These are phyloP conservation scores for Meteorus colon DNA, from an alignment of 2,888 invertebrate genomes.

Conservation along the genomic window DNA sequence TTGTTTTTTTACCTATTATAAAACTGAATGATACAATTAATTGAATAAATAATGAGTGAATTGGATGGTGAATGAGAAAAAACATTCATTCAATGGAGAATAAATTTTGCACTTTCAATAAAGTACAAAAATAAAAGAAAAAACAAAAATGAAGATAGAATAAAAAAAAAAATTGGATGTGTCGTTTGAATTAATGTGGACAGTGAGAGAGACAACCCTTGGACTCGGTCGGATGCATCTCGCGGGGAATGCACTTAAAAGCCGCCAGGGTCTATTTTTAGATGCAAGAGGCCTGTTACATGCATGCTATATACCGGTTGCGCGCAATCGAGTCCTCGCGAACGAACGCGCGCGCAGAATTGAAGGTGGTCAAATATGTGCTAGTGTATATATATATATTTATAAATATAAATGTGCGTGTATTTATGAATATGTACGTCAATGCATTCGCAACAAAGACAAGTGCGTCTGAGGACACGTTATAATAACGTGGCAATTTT, in stretches of 20 bases:
- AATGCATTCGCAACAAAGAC: conserved; percentile 3
- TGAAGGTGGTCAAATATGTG: conserved; percentile 25
- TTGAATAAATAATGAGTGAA: background rate
- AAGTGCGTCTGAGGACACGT: background rate
- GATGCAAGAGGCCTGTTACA: conserved; percentile 51
- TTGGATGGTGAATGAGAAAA: background rate
- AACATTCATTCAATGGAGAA: background rate
- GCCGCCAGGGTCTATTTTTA: conserved; percentile 50
- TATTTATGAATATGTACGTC: conserved; percentile 27
- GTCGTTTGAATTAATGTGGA: conserved; percentile 20
- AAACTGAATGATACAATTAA: too few species aligned
- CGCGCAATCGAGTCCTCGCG: conserved; percentile 38
- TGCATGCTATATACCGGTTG: conserved; percentile 53
- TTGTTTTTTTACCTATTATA: too few species aligned
- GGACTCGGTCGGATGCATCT: conserved; percentile 37
- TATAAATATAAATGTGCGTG: background rate
- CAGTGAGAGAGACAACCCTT: conserved; percentile 37
- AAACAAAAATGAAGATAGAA: background rate
- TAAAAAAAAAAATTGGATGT: conserved; percentile 21
- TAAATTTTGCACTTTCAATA: background rate
- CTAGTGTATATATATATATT: background rate
- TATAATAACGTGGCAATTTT: background rate
- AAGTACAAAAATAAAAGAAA: background rate
- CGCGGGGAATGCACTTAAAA: conserved; percentile 54
- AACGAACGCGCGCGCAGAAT: conserved; percentile 32